phyloP scores from a whole-genome alignment of 1,140 invertebrate species.

The Lineus longissimus region DNA sequence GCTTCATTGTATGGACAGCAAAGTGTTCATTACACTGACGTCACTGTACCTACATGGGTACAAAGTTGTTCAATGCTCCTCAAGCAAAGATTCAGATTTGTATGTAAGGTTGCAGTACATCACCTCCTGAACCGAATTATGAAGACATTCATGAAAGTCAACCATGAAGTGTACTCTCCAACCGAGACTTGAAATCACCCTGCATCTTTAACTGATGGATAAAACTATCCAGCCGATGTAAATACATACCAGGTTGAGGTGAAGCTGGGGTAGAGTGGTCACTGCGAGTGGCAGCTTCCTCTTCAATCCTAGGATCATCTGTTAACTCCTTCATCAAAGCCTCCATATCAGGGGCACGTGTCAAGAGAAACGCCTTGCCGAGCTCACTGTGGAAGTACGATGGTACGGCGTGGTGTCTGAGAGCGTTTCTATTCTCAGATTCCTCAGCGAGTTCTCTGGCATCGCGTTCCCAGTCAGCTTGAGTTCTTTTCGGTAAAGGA shows the following conservation, averaged over 20 bases:
- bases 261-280: background rate
- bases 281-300: background rate
- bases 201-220: too few species aligned
- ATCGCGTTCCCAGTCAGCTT: constrained; percentile 47
- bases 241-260: constrained; percentile 5
- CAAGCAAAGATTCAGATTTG: too few species aligned
- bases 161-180: too few species aligned
- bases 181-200: too few species aligned
- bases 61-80: too few species aligned
- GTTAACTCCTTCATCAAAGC: constrained; percentile 35
- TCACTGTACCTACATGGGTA: too few species aligned
- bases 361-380: constrained; percentile 44
- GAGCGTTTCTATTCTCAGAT: constrained; percentile 26
- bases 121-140: too few species aligned
- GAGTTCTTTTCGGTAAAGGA: constrained; percentile 35
- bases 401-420: constrained; percentile 43
- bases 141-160: too few species aligned
- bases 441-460: constrained; percentile 39
- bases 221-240: too few species aligned
- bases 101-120: too few species aligned
- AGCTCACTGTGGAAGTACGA: constrained; percentile 51
- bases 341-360: constrained; percentile 38
- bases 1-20: too few species aligned
- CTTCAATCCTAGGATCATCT: constrained; percentile 30
- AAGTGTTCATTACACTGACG: too few species aligned